These are phyloP conservation scores for Apamea monoglypha DNA, from an alignment of 2,888 invertebrate genomes.

Conservation along the genomic window DNA sequence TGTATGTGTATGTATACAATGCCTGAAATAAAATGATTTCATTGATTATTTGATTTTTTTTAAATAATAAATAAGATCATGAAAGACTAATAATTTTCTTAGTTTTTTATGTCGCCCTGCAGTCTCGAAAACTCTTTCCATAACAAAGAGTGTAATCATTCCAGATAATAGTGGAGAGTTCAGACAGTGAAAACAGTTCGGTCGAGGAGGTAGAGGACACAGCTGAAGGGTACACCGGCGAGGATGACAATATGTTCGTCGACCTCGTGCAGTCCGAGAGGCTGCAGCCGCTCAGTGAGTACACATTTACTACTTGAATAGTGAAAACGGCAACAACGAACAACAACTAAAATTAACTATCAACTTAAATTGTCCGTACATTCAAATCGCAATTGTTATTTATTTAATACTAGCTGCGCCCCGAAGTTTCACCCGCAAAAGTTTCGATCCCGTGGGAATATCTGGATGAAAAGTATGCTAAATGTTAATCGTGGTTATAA, in stretches of 20 bases:
- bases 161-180: conserved; percentile 92
- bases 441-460: no score
- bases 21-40: no score
- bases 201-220: conserved; percentile 97
- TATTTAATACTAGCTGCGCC: no score
- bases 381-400: not conserved
- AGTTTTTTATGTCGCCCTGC: not conserved
- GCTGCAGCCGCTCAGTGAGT: conserved; percentile 94
- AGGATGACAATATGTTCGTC: conserved; percentile 95
- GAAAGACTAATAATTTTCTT: not conserved
- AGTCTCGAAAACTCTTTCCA: not conserved
- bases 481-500: no score
- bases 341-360: not conserved
- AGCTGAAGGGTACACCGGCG: conserved; percentile 94
- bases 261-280: conserved; percentile 93
- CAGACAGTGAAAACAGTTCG: conserved; percentile 93
- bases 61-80: not conserved
- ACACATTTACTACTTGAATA: not conserved
- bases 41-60: not conserved
- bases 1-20: no score
- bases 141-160: not conserved
- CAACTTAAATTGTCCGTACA: not conserved
- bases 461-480: no score
- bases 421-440: no score
- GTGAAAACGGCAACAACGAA: not conserved